Evolutionary conservation across 1,140 invertebrate genomes (phyloP).

Genomic region (Odontomachus brunneus): DNA sequence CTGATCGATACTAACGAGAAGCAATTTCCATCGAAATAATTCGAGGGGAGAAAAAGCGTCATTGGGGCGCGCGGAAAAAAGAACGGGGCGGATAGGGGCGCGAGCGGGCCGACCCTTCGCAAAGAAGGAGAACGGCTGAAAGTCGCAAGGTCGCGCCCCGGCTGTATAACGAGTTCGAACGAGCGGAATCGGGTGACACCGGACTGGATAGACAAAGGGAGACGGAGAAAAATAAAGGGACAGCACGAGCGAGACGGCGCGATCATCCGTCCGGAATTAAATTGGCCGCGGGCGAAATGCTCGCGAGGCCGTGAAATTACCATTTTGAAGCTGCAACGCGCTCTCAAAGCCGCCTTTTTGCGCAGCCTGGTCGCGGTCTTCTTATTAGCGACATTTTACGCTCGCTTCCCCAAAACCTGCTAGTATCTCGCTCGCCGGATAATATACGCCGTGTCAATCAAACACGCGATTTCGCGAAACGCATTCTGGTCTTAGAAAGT

Average conservation of each 20-base stretch:
- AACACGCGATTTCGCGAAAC: too few relatives aligned
- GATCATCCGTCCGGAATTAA: constrained; percentile 75
- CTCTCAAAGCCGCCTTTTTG: constrained; percentile 67
- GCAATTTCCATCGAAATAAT: constrained; percentile 56
- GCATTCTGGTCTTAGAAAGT: too few relatives aligned
- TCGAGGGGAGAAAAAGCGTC: constrained; percentile 21
- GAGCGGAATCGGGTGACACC: constrained; percentile 63
- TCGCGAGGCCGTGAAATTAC: constrained; percentile 76
- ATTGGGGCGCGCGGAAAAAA: constrained; percentile 20
- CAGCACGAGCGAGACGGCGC: constrained; percentile 27
- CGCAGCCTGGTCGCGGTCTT: constrained; percentile 46
- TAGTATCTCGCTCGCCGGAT: too few relatives aligned
- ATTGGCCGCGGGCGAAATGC: constrained; percentile 74
- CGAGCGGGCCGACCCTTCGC: constrained; percentile 18
- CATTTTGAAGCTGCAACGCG: constrained; percentile 72
- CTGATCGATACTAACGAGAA: constrained; percentile 56
- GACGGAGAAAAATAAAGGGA: constrained; percentile 60
- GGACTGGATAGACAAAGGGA: constrained; percentile 52
- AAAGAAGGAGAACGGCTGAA: constrained; percentile 20
- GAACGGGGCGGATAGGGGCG: background rate
- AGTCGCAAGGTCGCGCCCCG: constrained; percentile 50
- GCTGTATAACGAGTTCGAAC: constrained; percentile 65
- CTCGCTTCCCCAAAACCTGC: background rate
- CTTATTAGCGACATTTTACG: constrained; percentile 63
- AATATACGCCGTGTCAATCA: background rate